A percentile compares a stretch with the other conserved stretches of the same genome.
Evolutionary conservation across 2,113 vertebrate species (phyloP).

Genomic region (Oxyura jamaicensis): DNA sequence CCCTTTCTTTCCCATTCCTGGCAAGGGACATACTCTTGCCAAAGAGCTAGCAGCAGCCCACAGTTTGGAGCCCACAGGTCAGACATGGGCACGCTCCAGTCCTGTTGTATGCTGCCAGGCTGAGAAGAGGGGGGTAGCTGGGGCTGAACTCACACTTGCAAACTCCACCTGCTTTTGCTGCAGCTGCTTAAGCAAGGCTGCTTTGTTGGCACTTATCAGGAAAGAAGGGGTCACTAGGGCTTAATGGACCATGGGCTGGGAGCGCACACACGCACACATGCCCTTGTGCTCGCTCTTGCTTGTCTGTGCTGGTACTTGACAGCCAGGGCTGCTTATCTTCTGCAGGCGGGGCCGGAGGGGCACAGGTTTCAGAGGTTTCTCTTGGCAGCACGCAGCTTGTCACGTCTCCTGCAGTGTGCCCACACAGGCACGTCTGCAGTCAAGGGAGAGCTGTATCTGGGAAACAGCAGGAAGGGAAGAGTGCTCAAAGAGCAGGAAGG

Average conservation of each 20-base stretch:
- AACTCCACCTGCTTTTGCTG: not conserved
- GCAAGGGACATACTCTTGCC: not conserved
- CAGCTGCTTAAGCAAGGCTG: not conserved
- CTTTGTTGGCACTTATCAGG: not conserved
- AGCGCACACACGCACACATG: not conserved
- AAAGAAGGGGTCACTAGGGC: not conserved
- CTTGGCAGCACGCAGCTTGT: not conserved
- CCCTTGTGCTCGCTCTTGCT: not conserved
- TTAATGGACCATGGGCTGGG: not conserved
- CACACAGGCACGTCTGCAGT: rapidly evolving
- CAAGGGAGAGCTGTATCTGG: rapidly evolving
- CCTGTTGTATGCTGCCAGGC: not conserved
- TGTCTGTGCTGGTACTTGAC: not conserved
- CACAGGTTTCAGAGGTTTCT: not conserved
- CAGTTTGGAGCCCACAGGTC: not conserved
- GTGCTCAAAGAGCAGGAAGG: not conserved
- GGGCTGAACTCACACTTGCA: not conserved
- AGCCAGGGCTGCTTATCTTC: not conserved
- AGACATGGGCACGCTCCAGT: not conserved
- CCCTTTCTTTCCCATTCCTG: not conserved
- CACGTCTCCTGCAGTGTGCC: rapidly evolving
- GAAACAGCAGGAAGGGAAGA: not conserved
- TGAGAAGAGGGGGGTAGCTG: not conserved
- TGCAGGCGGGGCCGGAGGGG: not conserved
- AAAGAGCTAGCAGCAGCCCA: not conserved